Conservation (phyloP, 2,797 vertebrate genomes). For the Schizopygopsis malacanthus region DNA sequence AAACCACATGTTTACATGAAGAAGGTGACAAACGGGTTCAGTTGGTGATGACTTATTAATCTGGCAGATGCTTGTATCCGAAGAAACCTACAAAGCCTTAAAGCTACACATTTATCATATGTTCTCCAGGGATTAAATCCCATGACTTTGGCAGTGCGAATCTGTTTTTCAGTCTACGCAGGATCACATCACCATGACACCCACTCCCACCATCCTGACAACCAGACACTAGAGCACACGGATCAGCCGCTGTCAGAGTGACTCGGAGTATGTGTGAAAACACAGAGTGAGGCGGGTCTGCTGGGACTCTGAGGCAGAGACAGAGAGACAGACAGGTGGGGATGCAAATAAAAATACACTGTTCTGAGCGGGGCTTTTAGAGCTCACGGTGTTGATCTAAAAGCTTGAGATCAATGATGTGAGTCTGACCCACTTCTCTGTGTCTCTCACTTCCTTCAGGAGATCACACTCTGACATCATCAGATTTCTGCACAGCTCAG, state of each 20-base stretch:
- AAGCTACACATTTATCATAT: background rate
- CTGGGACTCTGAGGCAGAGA: slow-evolving; percentile 26
- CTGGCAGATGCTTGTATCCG: background rate
- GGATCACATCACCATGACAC: slow-evolving; percentile 13
- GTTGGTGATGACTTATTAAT: background rate
- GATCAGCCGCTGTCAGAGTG: slow-evolving; percentile 29
- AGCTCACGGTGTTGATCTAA: background rate
- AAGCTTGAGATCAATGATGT: slow-evolving; percentile 35
- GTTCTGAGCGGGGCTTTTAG: slow-evolving; percentile 28
- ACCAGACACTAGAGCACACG: slow-evolving; percentile 34
- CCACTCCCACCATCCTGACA: slow-evolving; percentile 19
- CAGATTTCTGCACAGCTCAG: background rate
- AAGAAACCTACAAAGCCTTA: background rate
- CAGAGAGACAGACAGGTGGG: slow-evolving; percentile 41
- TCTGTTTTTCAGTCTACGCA: background rate
- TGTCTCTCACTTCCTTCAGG: slow-evolving; percentile 31
- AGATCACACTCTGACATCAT: slow-evolving; percentile 4
- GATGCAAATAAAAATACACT: slow-evolving; percentile 28
- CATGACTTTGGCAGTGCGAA: background rate
- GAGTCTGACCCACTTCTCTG: slow-evolving; percentile 46
- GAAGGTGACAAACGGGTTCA: background rate
- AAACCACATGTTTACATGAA: background rate
- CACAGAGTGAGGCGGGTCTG: slow-evolving; percentile 35
- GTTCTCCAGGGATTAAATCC: background rate
- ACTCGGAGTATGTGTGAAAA: slow-evolving; percentile 26